A percentile compares a stretch with the other conserved stretches of the same genome.
phyloP scores from a whole-genome alignment of 1,140 invertebrate genomes.

The Eubasilissa regina region DNA sequence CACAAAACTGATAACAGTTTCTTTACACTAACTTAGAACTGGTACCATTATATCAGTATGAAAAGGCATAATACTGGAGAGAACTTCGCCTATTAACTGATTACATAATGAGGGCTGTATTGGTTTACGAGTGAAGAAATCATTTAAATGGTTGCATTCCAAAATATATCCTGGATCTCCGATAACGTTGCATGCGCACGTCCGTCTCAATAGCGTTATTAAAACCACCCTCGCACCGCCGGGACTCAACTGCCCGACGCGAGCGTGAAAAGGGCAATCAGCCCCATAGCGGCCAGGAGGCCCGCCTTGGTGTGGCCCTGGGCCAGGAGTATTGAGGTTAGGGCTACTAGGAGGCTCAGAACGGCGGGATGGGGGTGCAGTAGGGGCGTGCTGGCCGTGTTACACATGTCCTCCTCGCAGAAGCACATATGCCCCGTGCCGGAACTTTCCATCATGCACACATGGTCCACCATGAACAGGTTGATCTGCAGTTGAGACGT shows the following conservation, averaged over 20 bases:
- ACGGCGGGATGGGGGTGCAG: too few relatives aligned
- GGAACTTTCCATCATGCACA: slow-evolving; percentile 98
- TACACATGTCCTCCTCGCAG: slow-evolving; percentile 97
- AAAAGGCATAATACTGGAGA: too few relatives aligned
- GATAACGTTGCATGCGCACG: too few relatives aligned
- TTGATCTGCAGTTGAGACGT: slow-evolving; percentile 95
- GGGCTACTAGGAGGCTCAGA: slow-evolving; percentile 64
- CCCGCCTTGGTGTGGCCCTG: background rate
- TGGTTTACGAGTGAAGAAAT: too few relatives aligned
- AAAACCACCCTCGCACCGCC: background rate
- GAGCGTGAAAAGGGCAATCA: background rate
- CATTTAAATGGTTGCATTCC: too few relatives aligned
- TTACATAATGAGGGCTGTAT: too few relatives aligned
- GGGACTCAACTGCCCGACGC: slow-evolving; percentile 1
- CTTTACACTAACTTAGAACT: too few relatives aligned
- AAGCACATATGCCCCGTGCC: slow-evolving; percentile 98
- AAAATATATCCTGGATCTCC: too few relatives aligned
- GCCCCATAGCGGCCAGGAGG: slow-evolving; percentile 2
- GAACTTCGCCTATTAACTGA: too few relatives aligned
- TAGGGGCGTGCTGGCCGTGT: slow-evolving; percentile 67
- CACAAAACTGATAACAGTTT: background rate
- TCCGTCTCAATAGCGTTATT: too few relatives aligned
- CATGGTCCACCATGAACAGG: slow-evolving; percentile 97
- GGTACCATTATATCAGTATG: too few relatives aligned
- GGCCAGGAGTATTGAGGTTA: too few relatives aligned